phyloP scores from a whole-genome alignment of 2,113 vertebrate species.

The Hypomesus transpacificus region DNA sequence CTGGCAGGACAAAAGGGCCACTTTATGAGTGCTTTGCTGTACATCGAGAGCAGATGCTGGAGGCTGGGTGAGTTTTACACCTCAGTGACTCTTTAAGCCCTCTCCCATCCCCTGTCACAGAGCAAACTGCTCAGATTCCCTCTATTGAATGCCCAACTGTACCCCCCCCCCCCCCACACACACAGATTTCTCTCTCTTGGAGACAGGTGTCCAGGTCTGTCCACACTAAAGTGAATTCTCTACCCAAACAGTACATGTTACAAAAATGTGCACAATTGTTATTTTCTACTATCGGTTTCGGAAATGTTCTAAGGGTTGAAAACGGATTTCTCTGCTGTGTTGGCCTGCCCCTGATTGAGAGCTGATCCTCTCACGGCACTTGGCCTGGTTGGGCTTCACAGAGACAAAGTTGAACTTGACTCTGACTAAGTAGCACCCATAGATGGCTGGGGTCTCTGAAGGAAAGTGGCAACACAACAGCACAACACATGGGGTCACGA shows the following conservation, averaged over 20 bases:
- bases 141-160: constrained; percentile 10
- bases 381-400: neutral
- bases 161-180: constrained; percentile 1
- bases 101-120: constrained; percentile 44
- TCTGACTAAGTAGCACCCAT: neutral
- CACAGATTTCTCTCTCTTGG: constrained; percentile 11
- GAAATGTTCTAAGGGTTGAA: too few species aligned
- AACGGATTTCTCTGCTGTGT: too few species aligned
- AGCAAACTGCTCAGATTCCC: constrained; percentile 47
- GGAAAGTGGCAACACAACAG: too few species aligned
- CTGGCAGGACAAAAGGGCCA: constrained; percentile 25
- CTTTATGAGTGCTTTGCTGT: constrained; percentile 41
- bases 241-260: too few species aligned
- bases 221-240: neutral
- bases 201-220: constrained; percentile 45
- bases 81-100: constrained; percentile 43
- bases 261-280: too few species aligned
- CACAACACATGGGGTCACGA: neutral
- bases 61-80: constrained; percentile 47
- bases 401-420: too few species aligned
- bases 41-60: constrained; percentile 49
- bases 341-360: too few species aligned
- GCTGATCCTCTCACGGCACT: neutral
- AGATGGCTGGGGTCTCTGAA: neutral
- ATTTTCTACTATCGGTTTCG: too few species aligned